phyloP scores from a whole-genome alignment of 2,888 invertebrate species.

The Watsonalla cultraria region DNA sequence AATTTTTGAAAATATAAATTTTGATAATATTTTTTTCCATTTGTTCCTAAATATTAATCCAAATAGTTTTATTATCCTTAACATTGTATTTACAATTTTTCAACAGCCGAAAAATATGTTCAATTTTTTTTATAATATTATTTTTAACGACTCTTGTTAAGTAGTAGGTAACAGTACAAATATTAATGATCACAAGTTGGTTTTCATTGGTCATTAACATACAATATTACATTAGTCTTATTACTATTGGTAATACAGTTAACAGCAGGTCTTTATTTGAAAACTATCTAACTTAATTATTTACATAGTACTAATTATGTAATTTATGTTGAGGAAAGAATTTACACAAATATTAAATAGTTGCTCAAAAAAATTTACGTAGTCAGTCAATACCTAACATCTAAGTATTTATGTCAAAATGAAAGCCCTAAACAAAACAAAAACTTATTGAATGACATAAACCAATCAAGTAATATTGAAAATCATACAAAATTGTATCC shows the following conservation, averaged over 20 bases:
- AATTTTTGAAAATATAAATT: constrained; percentile 80
- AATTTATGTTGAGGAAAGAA: constrained; percentile 14
- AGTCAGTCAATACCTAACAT: constrained; percentile 2
- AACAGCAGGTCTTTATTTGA: constrained; percentile 69
- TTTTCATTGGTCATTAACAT: constrained; percentile 81
- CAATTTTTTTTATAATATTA: constrained; percentile 74
- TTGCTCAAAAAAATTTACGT: constrained; percentile 7
- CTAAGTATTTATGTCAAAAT: constrained; percentile 1
- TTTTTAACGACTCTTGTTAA: constrained; percentile 80
- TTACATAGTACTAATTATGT: constrained; percentile 36
- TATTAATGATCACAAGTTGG: constrained; percentile 81
- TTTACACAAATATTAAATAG: constrained; percentile 15
- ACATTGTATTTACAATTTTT: constrained; percentile 79
- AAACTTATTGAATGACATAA: constrained; percentile 11
- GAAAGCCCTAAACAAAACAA: not conserved
- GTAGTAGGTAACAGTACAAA: constrained; percentile 80
- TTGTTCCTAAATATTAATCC: constrained; percentile 79
- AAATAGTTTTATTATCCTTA: constrained; percentile 79
- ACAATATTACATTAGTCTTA: constrained; percentile 75
- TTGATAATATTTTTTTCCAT: constrained; percentile 75
- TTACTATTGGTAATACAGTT: constrained; percentile 66
- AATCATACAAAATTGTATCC: constrained; percentile 18
- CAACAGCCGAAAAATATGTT: constrained; percentile 80
- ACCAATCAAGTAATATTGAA: constrained; percentile 17
- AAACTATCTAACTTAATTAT: constrained; percentile 57